Conservation (phyloP, 2,113 vertebrate genomes). For the Hemichromis elongatus region DNA sequence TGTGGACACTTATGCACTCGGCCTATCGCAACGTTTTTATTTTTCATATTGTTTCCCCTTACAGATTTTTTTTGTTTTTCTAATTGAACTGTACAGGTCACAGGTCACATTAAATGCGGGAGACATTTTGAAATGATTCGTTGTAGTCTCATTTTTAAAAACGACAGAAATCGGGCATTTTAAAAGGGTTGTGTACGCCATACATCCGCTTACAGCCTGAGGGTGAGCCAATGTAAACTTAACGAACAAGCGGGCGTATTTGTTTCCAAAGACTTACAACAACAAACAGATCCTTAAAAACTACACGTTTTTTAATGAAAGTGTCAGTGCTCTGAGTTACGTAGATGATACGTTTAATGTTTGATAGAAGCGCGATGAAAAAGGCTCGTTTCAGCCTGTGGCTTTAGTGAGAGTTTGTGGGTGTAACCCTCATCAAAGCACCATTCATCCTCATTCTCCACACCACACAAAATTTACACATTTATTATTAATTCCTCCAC, state of each 20-base stretch:
- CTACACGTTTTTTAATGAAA: neutral
- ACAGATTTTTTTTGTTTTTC: neutral
- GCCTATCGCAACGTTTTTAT: neutral
- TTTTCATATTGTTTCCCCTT: neutral
- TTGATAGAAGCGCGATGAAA: neutral
- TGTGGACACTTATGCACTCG: neutral
- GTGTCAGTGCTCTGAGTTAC: neutral
- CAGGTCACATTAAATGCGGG: neutral
- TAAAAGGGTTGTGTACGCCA: accelerated
- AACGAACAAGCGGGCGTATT: neutral
- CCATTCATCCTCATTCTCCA: neutral
- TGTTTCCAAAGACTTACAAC: neutral
- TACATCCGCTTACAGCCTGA: neutral
- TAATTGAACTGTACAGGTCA: neutral
- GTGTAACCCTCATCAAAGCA: neutral
- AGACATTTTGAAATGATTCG: neutral
- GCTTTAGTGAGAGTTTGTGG: neutral
- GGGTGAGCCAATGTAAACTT: neutral
- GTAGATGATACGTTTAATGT: neutral
- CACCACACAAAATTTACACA: neutral
- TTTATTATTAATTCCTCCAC: neutral
- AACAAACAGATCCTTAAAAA: neutral
- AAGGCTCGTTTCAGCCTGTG: neutral
- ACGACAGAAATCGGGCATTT: neutral
- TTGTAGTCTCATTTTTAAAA: accelerated